Evolutionary conservation across 1,140 invertebrate genomes (phyloP).

Genomic region (Achroia grisella): DNA sequence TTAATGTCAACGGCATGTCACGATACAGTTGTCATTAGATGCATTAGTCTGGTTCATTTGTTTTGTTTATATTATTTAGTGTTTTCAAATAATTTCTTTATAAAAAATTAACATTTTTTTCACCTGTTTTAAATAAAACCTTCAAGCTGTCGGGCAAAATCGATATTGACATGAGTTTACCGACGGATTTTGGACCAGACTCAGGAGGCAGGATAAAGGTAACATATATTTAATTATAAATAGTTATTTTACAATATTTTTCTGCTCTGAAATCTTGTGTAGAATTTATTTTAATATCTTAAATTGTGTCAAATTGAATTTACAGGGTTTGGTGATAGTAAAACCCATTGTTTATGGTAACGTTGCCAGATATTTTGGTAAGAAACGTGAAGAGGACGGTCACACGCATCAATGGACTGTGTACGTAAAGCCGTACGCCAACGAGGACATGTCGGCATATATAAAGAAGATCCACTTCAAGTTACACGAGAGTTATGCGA

Average conservation of each 20-base stretch:
- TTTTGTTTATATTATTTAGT: too few relatives aligned
- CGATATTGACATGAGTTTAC: conserved; percentile 74
- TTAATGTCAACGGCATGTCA: too few relatives aligned
- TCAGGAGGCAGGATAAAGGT: conserved; percentile 87
- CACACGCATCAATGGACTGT: conserved; percentile 99
- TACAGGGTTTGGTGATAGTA: conserved; percentile 89
- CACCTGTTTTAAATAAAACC: background rate
- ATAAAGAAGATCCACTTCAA: conserved; percentile 99
- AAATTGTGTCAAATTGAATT: too few relatives aligned
- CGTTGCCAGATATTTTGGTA: conserved; percentile 94
- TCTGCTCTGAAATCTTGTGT: background rate
- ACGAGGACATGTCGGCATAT: conserved; percentile 96
- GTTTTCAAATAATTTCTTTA: too few relatives aligned
- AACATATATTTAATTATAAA: conserved; percentile 2
- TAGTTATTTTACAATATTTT: background rate
- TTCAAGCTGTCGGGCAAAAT: conserved; percentile 23
- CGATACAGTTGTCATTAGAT: too few relatives aligned
- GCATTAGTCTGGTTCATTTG: too few relatives aligned
- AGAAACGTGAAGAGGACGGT: conserved; percentile 98
- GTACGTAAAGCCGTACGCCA: conserved; percentile 95
- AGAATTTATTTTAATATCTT: conserved; percentile 5
- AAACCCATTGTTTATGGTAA: conserved; percentile 99
- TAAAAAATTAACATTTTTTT: background rate
- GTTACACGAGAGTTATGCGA: conserved; percentile 97
- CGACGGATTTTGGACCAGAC: conserved; percentile 86